A percentile compares a stretch with the other conserved stretches of the same genome.
Conservation (phyloP, 2,888 invertebrate genomes). For the Cremastobaeus sp. region DNA sequence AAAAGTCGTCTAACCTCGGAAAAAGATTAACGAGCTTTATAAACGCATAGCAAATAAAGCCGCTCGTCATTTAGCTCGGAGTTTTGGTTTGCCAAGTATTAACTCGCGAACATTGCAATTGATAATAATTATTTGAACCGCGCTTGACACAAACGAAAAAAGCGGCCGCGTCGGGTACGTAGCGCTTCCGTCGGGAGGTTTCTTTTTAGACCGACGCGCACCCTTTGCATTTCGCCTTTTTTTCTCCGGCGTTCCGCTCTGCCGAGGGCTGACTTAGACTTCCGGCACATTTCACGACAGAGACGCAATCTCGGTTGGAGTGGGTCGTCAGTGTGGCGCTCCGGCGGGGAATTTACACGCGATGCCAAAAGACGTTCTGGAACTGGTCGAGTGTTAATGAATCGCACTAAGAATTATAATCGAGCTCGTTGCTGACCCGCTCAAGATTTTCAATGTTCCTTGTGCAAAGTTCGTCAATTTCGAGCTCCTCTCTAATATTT, state of each 20-base stretch:
- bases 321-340: slow-evolving; percentile 31
- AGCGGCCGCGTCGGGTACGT: slow-evolving; percentile 13
- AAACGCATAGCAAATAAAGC: slow-evolving; percentile 12
- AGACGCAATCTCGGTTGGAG: slow-evolving; percentile 50
- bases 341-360: slow-evolving; percentile 22
- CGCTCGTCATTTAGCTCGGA: slow-evolving; percentile 7
- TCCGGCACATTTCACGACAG: slow-evolving; percentile 52
- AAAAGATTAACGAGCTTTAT: slow-evolving; percentile 14
- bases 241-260: slow-evolving; percentile 46
- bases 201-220: slow-evolving; percentile 24
- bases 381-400: slow-evolving; percentile 42
- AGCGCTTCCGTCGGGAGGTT: slow-evolving; percentile 34
- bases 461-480: no score
- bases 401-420: slow-evolving; percentile 20
- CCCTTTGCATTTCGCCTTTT: slow-evolving; percentile 33
- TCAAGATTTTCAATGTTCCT: no score
- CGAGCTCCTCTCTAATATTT: slow-evolving; percentile 21
- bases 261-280: slow-evolving; percentile 51
- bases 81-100: slow-evolving; percentile 17
- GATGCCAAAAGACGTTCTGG: slow-evolving; percentile 33
- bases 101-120: slow-evolving; percentile 28
- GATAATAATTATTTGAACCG: slow-evolving; percentile 35
- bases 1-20: not conserved
- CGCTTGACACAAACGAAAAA: slow-evolving; percentile 12
- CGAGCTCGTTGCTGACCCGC: slow-evolving; percentile 2